These are phyloP conservation scores for Sceloporus tristichus DNA, from an alignment of 2,113 vertebrate species.

Conservation along the genomic window DNA sequence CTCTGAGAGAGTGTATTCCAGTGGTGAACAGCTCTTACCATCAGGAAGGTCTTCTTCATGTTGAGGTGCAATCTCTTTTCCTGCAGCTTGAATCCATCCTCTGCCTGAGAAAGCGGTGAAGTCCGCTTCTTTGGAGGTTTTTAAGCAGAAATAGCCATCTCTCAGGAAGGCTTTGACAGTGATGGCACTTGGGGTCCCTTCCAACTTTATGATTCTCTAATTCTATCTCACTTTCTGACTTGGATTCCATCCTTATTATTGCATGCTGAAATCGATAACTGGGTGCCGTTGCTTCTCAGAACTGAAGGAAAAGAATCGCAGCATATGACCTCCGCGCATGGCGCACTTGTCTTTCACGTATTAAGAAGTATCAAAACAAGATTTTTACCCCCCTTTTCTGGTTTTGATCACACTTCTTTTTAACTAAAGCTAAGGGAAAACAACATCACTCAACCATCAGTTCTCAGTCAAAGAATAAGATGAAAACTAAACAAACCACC, in stretches of 20 bases:
- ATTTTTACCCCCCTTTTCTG: background rate
- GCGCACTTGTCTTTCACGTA: fast-evolving
- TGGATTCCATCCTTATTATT: background rate
- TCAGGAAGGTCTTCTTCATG: too few species aligned
- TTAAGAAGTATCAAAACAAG: constrained; percentile 18
- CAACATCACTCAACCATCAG: background rate
- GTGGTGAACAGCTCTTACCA: too few species aligned
- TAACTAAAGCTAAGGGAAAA: background rate
- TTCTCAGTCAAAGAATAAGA: background rate
- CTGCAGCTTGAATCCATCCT: too few species aligned
- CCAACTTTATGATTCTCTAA: too few species aligned
- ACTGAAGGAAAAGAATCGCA: background rate
- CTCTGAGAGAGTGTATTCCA: too few species aligned
- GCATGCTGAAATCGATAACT: background rate
- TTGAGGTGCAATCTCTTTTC: too few species aligned
- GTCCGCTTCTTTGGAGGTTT: too few species aligned
- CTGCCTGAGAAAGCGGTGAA: too few species aligned
- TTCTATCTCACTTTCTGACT: background rate
- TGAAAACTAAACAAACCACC: background rate
- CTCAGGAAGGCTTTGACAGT: too few species aligned
- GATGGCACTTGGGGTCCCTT: too few species aligned
- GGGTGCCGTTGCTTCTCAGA: background rate
- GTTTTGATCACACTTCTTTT: constrained; percentile 40
- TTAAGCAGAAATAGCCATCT: too few species aligned
- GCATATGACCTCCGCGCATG: background rate